Base-by-base conservation (phyloP, 2,888 invertebrate species). In the Ischnus inquisitorius region DNA sequence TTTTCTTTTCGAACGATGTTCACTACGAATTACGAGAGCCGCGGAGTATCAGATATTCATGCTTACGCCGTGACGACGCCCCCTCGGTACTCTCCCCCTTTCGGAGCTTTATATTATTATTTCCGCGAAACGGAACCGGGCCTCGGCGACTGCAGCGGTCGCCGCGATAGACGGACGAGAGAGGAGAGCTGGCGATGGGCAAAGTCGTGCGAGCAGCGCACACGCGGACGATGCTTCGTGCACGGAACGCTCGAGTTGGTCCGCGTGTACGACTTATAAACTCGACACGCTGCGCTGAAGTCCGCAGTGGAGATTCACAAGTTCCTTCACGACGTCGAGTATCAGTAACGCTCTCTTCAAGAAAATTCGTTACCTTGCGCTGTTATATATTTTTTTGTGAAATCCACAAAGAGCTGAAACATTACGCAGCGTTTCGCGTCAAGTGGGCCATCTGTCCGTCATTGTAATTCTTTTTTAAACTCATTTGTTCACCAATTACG, bases 41-140 rank as follows among this genome's bases (percentile, higher is more conserved):
- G 85, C 83, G 60, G 83, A 82, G 83, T 85, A 72, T 83, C 79
- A 71, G 85, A 88, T 86, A 89, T 88, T 84, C 86, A 76, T 88
- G 88, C 79, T 86, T 88, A 87, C 82, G 83, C 82, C 87, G 87
- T 86, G 87, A 87, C 85, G 88, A 79, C 84, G 84, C 19, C 51
- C 74, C 72, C 67, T 57, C 39, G 34, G 67, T 60, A 14, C 71
- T 54, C 41, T 39, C 54, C 39, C 14, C 19, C 48, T 57, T 72
- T 54, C 64, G 71, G 82, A 86, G 86, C 86, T 89, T 76, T 84
- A 87, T 86, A 87, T 89, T 88, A 88, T 89, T 89, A 89, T 89
- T 89, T 89, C 88, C 88, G 89, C 88, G 88, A 89, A 89, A 89
- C 89, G 89, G 89, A 89, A 88, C 88, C 87, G 88, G 83, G 84